phyloP scores from a whole-genome alignment of 1,140 invertebrate species.

The Leguminivora glycinivorella region DNA sequence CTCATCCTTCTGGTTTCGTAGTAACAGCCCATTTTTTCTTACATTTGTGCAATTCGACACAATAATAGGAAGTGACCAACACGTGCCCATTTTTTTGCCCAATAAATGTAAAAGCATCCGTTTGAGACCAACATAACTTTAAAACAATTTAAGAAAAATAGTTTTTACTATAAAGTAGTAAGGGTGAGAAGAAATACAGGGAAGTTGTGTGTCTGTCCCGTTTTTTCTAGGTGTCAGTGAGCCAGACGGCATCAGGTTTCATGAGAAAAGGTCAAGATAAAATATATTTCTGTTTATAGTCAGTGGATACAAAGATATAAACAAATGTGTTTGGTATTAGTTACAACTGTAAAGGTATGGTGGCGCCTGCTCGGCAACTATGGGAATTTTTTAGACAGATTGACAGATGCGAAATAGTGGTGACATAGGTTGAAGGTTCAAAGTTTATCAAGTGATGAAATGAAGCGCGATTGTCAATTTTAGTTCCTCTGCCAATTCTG shows the following conservation, averaged over 20 bases:
- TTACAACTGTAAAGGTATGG: background rate
- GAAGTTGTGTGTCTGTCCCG: background rate
- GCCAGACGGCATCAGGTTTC: constrained; percentile 5
- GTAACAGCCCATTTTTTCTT: background rate
- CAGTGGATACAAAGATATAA: background rate
- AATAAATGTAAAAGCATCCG: constrained; percentile 9
- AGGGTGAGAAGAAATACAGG: background rate
- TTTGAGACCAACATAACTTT: background rate
- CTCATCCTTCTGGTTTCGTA: background rate
- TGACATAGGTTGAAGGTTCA: too few species aligned
- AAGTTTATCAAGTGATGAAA: too few species aligned
- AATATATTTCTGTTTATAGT: constrained; percentile 5
- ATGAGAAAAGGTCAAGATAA: constrained; percentile 2
- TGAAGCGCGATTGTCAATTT: too few species aligned
- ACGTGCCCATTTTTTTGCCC: background rate
- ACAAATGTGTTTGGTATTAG: background rate
- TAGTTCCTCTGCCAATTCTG: too few species aligned
- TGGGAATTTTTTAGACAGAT: background rate
- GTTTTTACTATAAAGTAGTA: background rate
- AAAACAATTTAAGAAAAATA: background rate
- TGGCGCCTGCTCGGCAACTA: background rate
- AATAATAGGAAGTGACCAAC: constrained; percentile 14
- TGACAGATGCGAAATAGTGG: too few species aligned
- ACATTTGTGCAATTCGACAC: background rate
- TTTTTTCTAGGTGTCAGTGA: constrained; percentile 5